Base-by-base conservation (phyloP, 2,113 vertebrate genomes). In the Cyanoramphus novaezelandiae region DNA sequence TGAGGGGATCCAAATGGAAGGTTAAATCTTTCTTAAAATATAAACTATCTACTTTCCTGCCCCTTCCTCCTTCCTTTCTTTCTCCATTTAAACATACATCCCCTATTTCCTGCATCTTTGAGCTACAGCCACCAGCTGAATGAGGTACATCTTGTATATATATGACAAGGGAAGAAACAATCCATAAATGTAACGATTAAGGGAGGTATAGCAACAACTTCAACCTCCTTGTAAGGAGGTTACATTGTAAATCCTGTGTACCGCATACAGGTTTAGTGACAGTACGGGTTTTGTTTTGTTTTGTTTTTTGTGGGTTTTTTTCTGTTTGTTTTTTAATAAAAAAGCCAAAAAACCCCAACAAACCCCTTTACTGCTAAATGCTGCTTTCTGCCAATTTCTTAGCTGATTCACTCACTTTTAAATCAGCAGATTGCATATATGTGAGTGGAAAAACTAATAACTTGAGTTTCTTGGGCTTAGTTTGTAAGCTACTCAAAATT, bases 11-110 rank as follows among this genome's bases (percentile, higher is more conserved):
- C 75, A 82, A 86, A 84, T 24, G 29, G 39, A 95, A 93, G 4
- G 6, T 53, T 78, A 64, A 86, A 84, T 63, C 2, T 8, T 53
- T 92, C 57, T 6, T 8, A 86, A 90, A 80, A 69, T 44, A 21
- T 4, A 29, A 86, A 47, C 75, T 39, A 31, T 75, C 43, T 60
- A 10, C 9, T 57, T 82, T 83, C 50, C 59, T 93, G 11, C 68
- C 59, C 37, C 28, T 74, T 92, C 41, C 43, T 87, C 43, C 41
- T 81, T 90, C 47, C 47, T 88, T 95, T 94, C 86, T 33, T 17
- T 80, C 68, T 86, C 41, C 15, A 18, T 85, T 85, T 44, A 31
- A 7, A 35, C 29, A 31, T 69, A 11, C 12, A 63, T 79, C 6
- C 35, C 63, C 9, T 55, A 1, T 83, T 92, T 80, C 80, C 52